A percentile compares a stretch with the other conserved stretches of the same genome.
These are phyloP conservation scores for Euphydryas editha DNA, from an alignment of 2,888 invertebrate genomes.

Conservation along the genomic window DNA sequence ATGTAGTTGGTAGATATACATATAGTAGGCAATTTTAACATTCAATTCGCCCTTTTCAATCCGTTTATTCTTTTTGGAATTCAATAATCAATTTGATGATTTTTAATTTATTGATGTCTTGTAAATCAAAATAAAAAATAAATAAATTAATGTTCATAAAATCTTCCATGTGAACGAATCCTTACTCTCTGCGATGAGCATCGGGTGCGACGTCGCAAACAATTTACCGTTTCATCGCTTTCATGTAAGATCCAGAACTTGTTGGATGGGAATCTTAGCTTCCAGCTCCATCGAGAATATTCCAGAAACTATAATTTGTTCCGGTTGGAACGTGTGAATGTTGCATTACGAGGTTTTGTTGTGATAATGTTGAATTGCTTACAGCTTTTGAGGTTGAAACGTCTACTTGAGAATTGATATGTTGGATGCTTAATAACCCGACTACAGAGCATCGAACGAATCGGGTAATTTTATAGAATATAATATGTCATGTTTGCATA, in stretches of 20 bases:
- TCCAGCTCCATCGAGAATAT: slow-evolving; percentile 34
- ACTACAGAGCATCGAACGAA: too few species aligned
- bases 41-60: too few species aligned
- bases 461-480: too few species aligned
- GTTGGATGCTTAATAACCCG: neutral
- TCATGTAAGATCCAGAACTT: slow-evolving; percentile 40
- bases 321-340: slow-evolving; percentile 30
- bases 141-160: neutral
- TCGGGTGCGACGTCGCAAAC: slow-evolving; percentile 48
- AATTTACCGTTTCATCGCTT: slow-evolving; percentile 53
- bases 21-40: too few species aligned
- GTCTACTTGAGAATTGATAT: neutral
- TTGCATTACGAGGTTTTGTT: slow-evolving; percentile 8
- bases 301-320: slow-evolving; percentile 36
- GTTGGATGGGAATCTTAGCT: slow-evolving; percentile 34
- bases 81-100: too few species aligned
- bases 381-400: neutral
- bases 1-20: too few species aligned
- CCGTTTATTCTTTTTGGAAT: too few species aligned
- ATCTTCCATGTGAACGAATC: slow-evolving; percentile 3
- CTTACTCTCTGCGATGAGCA: slow-evolving; percentile 32
- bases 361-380: neutral
- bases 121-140: too few species aligned
- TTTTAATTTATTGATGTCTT: too few species aligned
- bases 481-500: too few species aligned